phyloP scores from a whole-genome alignment of 2,888 invertebrate species.

The Spilosoma lubricipeda region DNA sequence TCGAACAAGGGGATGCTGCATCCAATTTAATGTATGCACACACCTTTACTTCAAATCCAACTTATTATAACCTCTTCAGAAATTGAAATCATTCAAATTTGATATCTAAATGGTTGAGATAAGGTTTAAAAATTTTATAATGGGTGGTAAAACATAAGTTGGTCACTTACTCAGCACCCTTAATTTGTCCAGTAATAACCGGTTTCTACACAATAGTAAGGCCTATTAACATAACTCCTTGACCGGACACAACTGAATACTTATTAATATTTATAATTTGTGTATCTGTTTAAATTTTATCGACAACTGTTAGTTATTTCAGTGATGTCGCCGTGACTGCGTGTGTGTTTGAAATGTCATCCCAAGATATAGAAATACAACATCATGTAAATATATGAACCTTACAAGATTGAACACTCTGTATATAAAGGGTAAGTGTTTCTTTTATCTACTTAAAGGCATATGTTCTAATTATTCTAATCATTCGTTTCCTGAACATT shows the following conservation, averaged over 20 bases:
- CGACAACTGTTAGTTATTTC: slow-evolving; percentile 54
- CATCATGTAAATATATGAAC: background rate
- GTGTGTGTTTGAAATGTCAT: slow-evolving; percentile 31
- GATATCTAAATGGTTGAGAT: slow-evolving; percentile 45
- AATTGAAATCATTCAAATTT: slow-evolving; percentile 38
- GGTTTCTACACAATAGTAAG: slow-evolving; percentile 76
- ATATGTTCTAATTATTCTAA: background rate
- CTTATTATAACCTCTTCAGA: slow-evolving; percentile 25
- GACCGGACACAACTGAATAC: slow-evolving; percentile 76
- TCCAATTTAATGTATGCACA: slow-evolving; percentile 81
- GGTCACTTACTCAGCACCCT: slow-evolving; percentile 73
- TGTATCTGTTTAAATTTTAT: slow-evolving; percentile 42
- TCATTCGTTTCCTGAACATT: no score
- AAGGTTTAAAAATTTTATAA: slow-evolving; percentile 21
- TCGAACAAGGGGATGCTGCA: slow-evolving; percentile 77
- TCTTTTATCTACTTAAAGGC: background rate
- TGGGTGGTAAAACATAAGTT: slow-evolving; percentile 15
- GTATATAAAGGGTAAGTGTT: slow-evolving; percentile 3
- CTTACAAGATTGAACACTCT: background rate
- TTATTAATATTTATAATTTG: slow-evolving; percentile 81
- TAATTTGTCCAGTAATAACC: slow-evolving; percentile 78
- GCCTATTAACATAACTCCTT: slow-evolving; percentile 85
- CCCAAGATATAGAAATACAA: background rate
- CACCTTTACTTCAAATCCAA: slow-evolving; percentile 74
- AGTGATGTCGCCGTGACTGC: slow-evolving; percentile 59